Evolutionary conservation across 2,113 vertebrate species (phyloP).

Genomic region (Andinoacara biseriatus): DNA sequence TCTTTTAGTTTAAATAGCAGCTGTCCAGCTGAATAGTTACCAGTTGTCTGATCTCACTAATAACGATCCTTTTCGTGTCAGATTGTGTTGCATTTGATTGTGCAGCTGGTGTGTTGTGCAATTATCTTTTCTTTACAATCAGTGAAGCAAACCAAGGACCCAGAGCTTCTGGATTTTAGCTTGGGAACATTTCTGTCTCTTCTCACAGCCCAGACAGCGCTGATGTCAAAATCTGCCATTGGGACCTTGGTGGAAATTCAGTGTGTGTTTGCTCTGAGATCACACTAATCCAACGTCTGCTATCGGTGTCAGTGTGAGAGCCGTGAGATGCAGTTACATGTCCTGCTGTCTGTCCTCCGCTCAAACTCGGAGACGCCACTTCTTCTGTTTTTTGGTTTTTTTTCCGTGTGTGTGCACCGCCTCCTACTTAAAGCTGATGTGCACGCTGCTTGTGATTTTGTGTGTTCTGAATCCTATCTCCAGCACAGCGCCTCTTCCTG

Average conservation of each 20-base stretch:
- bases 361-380: background rate
- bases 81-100: background rate
- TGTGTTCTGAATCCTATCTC: slow-evolving; percentile 6
- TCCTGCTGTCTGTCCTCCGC: background rate
- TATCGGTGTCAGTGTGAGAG: slow-evolving; percentile 11
- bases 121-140: background rate
- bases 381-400: background rate
- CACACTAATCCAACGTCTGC: slow-evolving; percentile 33
- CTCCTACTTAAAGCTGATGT: slow-evolving; percentile 28
- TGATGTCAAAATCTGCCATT: slow-evolving; percentile 7
- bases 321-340: slow-evolving; percentile 16
- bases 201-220: background rate
- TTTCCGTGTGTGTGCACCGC: slow-evolving; percentile 8
- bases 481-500: slow-evolving; percentile 9
- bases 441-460: background rate
- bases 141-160: background rate
- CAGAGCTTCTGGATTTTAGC: background rate
- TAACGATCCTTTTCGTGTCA: background rate
- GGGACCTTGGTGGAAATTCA: slow-evolving; percentile 5
- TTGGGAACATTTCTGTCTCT: slow-evolving; percentile 6
- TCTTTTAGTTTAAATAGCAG: background rate
- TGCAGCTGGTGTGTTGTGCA: no score
- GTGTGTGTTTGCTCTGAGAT: slow-evolving; percentile 31
- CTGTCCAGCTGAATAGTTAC: background rate
- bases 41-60: background rate